Percentiles rank a stretch among this genome's conserved stretches.
Evolutionary conservation across 2,888 invertebrate genomes (phyloP).

Genomic region (Parasteatoda lunata): DNA sequence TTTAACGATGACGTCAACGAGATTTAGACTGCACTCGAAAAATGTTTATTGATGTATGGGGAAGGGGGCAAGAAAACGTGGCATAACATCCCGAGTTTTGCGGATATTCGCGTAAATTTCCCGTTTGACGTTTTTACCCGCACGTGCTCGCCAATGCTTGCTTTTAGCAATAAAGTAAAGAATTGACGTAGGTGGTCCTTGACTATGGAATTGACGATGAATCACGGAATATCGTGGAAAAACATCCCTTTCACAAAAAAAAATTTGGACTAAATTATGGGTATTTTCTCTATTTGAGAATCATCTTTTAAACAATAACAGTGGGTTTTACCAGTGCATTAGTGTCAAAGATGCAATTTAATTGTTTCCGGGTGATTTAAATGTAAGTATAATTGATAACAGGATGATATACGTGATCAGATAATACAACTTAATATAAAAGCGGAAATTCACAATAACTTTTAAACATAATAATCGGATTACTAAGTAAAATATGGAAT

Average conservation of each 20-base stretch:
- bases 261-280: no score
- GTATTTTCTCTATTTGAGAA: no score
- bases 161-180: slow-evolving; percentile 22
- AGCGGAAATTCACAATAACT: no score
- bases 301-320: no score
- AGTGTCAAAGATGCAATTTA: no score
- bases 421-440: no score
- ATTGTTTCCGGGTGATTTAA: no score
- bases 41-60: slow-evolving; percentile 37
- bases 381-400: no score
- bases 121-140: slow-evolving; percentile 18
- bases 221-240: background rate
- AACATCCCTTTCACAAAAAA: background rate
- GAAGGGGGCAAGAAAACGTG: background rate
- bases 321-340: no score
- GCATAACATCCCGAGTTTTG: background rate
- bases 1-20: background rate
- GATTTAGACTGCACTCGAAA: background rate
- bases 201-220: background rate
- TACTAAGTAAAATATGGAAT: no score
- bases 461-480: no score
- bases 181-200: slow-evolving; percentile 9
- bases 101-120: slow-evolving; percentile 36
- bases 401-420: no score
- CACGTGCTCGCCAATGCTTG: slow-evolving; percentile 39